These are phyloP conservation scores for Brachyopa scutellaris DNA, from an alignment of 2,888 invertebrate species.

Conservation along the genomic window DNA sequence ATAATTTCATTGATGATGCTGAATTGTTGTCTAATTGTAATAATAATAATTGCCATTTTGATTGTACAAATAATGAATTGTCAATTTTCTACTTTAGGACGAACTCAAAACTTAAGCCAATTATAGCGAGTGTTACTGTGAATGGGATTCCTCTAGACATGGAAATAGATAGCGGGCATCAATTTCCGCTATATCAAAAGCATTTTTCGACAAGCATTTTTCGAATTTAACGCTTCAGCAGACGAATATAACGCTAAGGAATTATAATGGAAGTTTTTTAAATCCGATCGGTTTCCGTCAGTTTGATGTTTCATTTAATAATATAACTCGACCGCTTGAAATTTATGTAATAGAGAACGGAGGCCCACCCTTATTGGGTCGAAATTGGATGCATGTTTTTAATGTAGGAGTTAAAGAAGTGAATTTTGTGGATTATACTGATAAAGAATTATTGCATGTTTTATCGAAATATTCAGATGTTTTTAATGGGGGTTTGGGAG, in stretches of 20 bases:
- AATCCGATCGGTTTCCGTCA: too few relatives aligned
- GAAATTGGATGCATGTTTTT: constrained; percentile 54
- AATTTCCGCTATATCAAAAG: constrained; percentile 51
- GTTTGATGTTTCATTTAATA: too few relatives aligned
- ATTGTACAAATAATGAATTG: too few relatives aligned
- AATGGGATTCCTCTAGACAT: constrained; percentile 15
- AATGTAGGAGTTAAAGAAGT: constrained; percentile 34
- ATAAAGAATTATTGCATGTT: constrained; percentile 12
- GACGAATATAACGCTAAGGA: constrained; percentile 31
- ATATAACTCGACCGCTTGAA: constrained; percentile 47
- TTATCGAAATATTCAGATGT: constrained; percentile 25
- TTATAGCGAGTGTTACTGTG: constrained; percentile 16
- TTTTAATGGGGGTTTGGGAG: constrained; percentile 57
- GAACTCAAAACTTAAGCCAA: constrained; percentile 32
- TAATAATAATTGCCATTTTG: not conserved
- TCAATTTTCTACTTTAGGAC: too few relatives aligned
- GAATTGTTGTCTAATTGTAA: constrained; percentile 49
- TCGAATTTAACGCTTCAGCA: too few relatives aligned
- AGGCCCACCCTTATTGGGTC: constrained; percentile 61
- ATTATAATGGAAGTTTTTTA: constrained; percentile 62
- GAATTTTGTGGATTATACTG: constrained; percentile 34
- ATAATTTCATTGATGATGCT: too few relatives aligned
- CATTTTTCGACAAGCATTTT: constrained; percentile 15
- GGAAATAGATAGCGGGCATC: too few relatives aligned
- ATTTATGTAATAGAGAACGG: constrained; percentile 48